A percentile compares a stretch with the other conserved stretches of the same genome.
These are phyloP conservation scores for Lepidothrix coronata DNA, from an alignment of 2,113 vertebrate genomes.

Conservation along the genomic window DNA sequence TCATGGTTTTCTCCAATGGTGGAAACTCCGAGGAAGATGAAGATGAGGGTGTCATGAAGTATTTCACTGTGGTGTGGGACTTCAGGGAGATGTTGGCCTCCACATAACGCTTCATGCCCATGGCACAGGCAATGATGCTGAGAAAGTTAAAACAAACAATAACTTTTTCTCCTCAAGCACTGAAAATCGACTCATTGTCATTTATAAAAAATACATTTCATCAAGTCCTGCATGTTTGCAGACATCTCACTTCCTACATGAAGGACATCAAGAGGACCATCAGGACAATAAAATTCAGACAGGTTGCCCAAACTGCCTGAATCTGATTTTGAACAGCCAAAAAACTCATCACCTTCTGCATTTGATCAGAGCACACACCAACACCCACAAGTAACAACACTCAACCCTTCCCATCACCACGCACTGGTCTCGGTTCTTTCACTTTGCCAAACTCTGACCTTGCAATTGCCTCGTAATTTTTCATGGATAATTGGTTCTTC, in stretches of 20 bases:
- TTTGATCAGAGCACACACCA: neutral
- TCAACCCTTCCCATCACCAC: neutral
- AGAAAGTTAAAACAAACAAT: neutral
- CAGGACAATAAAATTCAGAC: neutral
- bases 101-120: constrained; percentile 85
- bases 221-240: neutral
- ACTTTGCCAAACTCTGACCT: neutral
- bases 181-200: neutral
- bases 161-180: neutral
- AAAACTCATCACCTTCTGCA: neutral
- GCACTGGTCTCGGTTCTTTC: rapidly evolving
- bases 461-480: neutral
- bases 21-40: constrained; percentile 85
- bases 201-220: neutral
- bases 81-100: constrained; percentile 84
- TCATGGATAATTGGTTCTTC: constrained; percentile 21
- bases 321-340: neutral
- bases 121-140: constrained; percentile 82
- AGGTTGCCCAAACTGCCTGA: neutral
- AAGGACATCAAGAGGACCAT: neutral
- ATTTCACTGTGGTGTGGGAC: constrained; percentile 83
- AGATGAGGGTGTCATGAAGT: constrained; percentile 87
- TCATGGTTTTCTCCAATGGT: constrained; percentile 81
- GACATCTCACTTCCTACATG: neutral
- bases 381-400: neutral